A percentile compares a stretch with the other conserved stretches of the same genome.
Evolutionary conservation across 1,140 invertebrate genomes (phyloP).

Genomic region (Pogonomyrmex californicus): DNA sequence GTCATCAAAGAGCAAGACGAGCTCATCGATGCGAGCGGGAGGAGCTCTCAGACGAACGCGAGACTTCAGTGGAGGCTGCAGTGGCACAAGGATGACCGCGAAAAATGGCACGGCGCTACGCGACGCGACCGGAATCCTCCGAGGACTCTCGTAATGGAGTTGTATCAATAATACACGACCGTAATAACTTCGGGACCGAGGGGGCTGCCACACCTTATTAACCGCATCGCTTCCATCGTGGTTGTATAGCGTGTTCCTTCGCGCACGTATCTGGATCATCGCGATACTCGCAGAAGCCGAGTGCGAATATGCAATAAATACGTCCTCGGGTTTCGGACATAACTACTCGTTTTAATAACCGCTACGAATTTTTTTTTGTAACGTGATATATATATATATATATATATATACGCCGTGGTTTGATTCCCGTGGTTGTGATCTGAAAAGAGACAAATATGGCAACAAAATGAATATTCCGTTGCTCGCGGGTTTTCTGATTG

Average conservation of each 20-base stretch:
- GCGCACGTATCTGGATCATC: constrained; percentile 67
- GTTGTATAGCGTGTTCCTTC: constrained; percentile 55
- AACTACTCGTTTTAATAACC: constrained; percentile 2
- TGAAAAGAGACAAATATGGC: not conserved
- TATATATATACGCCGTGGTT: not conserved
- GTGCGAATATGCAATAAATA: not conserved
- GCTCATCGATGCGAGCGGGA: not conserved
- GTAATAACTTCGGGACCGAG: constrained; percentile 70
- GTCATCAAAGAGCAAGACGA: not conserved
- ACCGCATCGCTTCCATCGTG: constrained; percentile 66
- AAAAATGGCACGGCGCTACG: constrained; percentile 1
- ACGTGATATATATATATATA: too few relatives aligned
- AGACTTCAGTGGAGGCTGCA: not conserved
- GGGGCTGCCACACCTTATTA: constrained; percentile 72
- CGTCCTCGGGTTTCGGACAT: not conserved
- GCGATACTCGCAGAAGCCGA: constrained; percentile 47
- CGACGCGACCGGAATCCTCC: constrained; percentile 29
- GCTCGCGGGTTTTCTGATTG: not conserved
- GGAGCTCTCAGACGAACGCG: not conserved
- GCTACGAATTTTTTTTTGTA: not conserved
- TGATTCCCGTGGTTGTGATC: not conserved
- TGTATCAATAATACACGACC: constrained; percentile 72
- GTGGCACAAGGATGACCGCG: not conserved
- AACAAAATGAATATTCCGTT: not conserved
- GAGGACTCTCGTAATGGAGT: constrained; percentile 72